Conservation (phyloP, 2,113 vertebrate genomes). For the Motacilla alba region DNA sequence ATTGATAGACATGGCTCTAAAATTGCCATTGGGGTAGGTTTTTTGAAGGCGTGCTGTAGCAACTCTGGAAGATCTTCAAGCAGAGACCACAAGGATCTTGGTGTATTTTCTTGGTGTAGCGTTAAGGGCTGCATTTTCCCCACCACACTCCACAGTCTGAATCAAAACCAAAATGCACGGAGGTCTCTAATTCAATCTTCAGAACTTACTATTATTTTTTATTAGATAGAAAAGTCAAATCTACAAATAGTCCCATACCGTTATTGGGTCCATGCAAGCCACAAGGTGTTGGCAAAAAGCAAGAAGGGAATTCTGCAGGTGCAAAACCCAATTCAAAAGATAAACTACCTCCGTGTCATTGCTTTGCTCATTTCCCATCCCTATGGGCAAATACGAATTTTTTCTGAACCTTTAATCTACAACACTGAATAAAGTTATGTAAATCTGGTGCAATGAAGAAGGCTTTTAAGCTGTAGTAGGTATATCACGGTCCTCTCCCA, state of each 20-base stretch:
- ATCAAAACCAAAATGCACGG: background rate
- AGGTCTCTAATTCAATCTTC: background rate
- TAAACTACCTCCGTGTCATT: background rate
- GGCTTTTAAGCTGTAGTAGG: background rate
- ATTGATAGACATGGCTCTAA: background rate
- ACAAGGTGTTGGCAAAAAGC: background rate
- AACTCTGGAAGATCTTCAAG: background rate
- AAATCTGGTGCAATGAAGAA: constrained; percentile 1
- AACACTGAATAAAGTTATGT: constrained; percentile 3
- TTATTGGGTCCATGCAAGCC: background rate
- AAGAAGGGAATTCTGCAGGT: background rate
- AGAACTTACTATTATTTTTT: background rate
- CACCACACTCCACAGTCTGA: background rate
- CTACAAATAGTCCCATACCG: background rate
- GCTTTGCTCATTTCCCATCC: background rate
- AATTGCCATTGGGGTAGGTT: background rate
- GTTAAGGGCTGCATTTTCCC: background rate
- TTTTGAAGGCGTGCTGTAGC: fast-evolving
- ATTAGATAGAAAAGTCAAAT: background rate
- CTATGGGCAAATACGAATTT: background rate
- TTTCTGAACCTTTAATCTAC: background rate
- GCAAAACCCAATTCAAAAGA: background rate
- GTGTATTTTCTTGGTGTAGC: background rate
- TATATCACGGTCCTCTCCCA: background rate
- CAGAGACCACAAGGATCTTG: background rate